phyloP scores from a whole-genome alignment of 2,797 vertebrate species.

The Apogon hyalosoma region DNA sequence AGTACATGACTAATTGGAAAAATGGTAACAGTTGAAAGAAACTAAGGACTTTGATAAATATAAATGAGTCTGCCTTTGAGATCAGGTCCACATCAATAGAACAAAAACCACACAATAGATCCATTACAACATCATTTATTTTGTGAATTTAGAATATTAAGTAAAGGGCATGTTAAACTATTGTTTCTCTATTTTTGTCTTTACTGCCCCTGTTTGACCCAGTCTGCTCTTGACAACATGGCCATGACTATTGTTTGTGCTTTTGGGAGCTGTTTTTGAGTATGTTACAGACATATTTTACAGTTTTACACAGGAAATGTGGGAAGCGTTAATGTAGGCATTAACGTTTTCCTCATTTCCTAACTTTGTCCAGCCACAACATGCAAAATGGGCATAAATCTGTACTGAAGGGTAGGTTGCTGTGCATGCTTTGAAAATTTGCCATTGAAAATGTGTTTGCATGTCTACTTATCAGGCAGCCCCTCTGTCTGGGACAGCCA shows the following conservation, averaged over 20 bases:
- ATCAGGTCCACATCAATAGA: no score
- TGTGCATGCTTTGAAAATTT: constrained; percentile 15
- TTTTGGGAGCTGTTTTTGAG: background rate
- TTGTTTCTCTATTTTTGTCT: no score
- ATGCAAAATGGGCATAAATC: constrained; percentile 9
- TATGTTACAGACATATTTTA: constrained; percentile 9
- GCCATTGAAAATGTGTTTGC: constrained; percentile 44
- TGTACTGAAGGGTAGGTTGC: constrained; percentile 16
- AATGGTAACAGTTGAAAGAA: no score
- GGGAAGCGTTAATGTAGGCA: background rate
- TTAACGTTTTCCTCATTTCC: constrained; percentile 23
- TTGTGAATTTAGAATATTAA: no score
- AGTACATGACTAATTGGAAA: no score
- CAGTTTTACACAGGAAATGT: no score
- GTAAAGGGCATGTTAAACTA: no score
- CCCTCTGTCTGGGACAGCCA: constrained; percentile 10
- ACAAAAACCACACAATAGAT: no score
- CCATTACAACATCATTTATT: no score
- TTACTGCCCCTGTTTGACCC: background rate
- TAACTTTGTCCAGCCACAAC: background rate
- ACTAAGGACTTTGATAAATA: no score
- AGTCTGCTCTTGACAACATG: background rate
- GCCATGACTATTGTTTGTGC: background rate
- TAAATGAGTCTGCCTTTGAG: no score
- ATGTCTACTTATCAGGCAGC: constrained; percentile 33